phyloP scores from a whole-genome alignment of 2,888 invertebrate species.

The Tanytarsus gracilentus region DNA sequence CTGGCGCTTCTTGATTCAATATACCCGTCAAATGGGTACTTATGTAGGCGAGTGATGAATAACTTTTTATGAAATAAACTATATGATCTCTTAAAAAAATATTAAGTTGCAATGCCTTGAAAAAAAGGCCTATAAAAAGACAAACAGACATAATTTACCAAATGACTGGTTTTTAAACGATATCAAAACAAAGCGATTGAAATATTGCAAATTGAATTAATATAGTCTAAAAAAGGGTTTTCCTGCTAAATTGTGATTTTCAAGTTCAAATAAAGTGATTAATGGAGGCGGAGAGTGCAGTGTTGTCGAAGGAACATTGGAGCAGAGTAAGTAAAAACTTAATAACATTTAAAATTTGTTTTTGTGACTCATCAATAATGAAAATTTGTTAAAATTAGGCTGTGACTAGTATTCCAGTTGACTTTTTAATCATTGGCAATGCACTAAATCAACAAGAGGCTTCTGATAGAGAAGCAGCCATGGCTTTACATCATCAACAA shows the following conservation, averaged over 20 bases:
- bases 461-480: constrained; percentile 36
- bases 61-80: too few relatives aligned
- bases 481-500: constrained; percentile 36
- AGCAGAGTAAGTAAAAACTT: constrained; percentile 31
- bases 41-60: constrained; percentile 2
- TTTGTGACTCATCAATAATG: constrained; percentile 18
- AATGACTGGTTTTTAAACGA: too few relatives aligned
- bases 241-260: not conserved
- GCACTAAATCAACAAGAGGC: constrained; percentile 35
- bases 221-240: too few relatives aligned
- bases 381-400: constrained; percentile 32
- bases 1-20: constrained; percentile 58
- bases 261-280: not conserved
- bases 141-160: too few relatives aligned
- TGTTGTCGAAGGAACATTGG: constrained; percentile 34
- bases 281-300: constrained; percentile 32
- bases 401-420: constrained; percentile 35
- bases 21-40: constrained; percentile 47
- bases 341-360: constrained; percentile 3
- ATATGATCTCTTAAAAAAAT: too few relatives aligned
- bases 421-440: constrained; percentile 34
- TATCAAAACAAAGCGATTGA: too few relatives aligned
- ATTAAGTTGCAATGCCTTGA: too few relatives aligned
- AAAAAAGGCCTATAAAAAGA: too few relatives aligned
- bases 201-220: too few relatives aligned